These are phyloP conservation scores for Xanthorhoe designata DNA, from an alignment of 2,888 invertebrate species.

Conservation along the genomic window DNA sequence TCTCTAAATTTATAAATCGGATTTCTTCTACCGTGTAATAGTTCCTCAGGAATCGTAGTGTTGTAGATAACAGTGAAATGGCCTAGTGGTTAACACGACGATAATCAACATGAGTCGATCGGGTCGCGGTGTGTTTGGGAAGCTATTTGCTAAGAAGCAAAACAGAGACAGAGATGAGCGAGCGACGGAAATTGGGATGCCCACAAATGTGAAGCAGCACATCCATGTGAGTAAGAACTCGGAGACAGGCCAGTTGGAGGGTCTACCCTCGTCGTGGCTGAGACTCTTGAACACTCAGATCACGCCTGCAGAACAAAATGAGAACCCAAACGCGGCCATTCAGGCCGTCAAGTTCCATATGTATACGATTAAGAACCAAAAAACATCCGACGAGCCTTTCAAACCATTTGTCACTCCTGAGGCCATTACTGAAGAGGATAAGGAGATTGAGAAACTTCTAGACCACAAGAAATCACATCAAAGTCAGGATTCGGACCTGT, in stretches of 20 bases:
- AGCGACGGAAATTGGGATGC: conserved; percentile 91
- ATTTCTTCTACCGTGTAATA: conserved; percentile 51
- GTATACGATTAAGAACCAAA: conserved; percentile 94
- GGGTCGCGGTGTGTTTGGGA: conserved; percentile 79
- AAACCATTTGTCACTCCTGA: conserved; percentile 94
- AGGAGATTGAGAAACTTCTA: conserved; percentile 91
- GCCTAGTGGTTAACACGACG: conserved; percentile 58
- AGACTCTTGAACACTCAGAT: conserved; percentile 92
- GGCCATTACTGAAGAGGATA: conserved; percentile 92
- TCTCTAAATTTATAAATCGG: conserved; percentile 55
- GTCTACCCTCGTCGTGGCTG: conserved; percentile 94
- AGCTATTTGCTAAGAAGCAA: conserved; percentile 80
- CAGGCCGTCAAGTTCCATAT: conserved; percentile 96
- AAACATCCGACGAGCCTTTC: conserved; percentile 89
- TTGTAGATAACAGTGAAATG: conserved; percentile 68
- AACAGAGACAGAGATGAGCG: conserved; percentile 76
- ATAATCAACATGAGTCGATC: conserved; percentile 79
- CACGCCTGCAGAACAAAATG: conserved; percentile 93
- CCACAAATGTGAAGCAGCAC: conserved; percentile 93
- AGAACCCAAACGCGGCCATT: conserved; percentile 95
- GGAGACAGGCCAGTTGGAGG: conserved; percentile 93
- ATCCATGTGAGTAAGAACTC: conserved; percentile 95
- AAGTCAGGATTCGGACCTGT: conserved; percentile 86
- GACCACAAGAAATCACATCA: conserved; percentile 90
- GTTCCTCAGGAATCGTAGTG: conserved; percentile 67